phyloP scores from a whole-genome alignment of 2,113 vertebrate species.

The Xenotilapia leptura region DNA sequence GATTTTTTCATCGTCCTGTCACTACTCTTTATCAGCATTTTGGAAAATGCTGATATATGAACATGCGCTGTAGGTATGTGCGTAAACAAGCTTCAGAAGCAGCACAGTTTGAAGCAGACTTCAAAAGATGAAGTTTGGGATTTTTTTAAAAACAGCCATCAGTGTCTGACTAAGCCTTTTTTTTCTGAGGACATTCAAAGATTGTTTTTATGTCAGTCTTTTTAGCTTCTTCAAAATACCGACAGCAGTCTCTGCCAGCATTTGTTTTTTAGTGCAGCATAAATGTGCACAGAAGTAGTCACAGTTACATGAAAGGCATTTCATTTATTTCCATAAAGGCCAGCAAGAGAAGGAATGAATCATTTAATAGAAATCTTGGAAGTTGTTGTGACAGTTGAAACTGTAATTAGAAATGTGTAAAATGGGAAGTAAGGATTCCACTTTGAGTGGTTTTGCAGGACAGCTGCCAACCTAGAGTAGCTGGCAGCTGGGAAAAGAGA shows the following conservation, averaged over 20 bases:
- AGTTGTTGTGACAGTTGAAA: not conserved
- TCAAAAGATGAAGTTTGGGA: not conserved
- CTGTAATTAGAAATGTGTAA: not conserved
- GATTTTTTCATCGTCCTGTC: not conserved
- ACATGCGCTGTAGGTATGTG: conserved; percentile 9
- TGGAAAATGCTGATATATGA: not conserved
- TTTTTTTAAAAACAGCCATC: not conserved
- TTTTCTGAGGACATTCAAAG: not conserved
- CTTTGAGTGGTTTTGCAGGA: not conserved
- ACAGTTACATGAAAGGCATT: conserved; percentile 11
- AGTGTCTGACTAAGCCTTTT: not conserved
- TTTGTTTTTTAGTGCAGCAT: not conserved
- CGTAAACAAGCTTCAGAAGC: conserved; percentile 23
- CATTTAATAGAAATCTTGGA: not conserved
- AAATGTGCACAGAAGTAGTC: not conserved
- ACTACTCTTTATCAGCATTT: not conserved
- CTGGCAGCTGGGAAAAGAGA: not conserved
- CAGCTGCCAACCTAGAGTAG: not conserved
- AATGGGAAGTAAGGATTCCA: not conserved
- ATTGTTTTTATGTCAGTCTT: not conserved
- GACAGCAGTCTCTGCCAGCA: conserved; percentile 4
- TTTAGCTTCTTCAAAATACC: not conserved
- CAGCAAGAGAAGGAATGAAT: not conserved
- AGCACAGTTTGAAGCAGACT: not conserved
- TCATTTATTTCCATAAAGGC: not conserved